phyloP scores from a whole-genome alignment of 1,140 invertebrate species.

The Sitobion miscanthi region DNA sequence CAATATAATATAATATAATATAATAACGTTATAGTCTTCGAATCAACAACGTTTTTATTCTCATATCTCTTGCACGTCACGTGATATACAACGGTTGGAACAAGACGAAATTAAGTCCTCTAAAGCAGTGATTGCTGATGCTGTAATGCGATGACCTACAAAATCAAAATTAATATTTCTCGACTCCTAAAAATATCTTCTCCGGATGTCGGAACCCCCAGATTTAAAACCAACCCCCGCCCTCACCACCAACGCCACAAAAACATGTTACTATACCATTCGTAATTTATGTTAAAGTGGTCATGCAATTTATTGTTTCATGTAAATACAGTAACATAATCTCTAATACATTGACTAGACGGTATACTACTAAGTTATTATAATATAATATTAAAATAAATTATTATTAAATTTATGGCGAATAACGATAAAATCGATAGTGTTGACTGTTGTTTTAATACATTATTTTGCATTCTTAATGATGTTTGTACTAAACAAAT shows the following conservation, averaged over 20 bases:
- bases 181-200: background rate
- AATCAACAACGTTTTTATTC: background rate
- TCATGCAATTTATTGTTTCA: too few relatives aligned
- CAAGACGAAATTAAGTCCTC: background rate
- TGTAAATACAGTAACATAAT: too few relatives aligned
- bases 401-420: too few relatives aligned
- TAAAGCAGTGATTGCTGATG: background rate
- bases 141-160: background rate
- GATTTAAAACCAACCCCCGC: background rate
- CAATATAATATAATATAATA: background rate
- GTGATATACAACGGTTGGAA: background rate
- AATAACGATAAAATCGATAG: too few relatives aligned
- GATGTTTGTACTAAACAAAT: background rate
- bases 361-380: too few relatives aligned
- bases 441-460: background rate
- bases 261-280: too few relatives aligned
- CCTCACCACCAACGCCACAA: too few relatives aligned
- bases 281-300: too few relatives aligned
- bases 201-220: too few relatives aligned
- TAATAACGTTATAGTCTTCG: background rate
- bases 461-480: background rate
- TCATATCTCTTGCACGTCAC: background rate
- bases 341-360: too few relatives aligned
- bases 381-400: too few relatives aligned
- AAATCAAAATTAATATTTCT: background rate